Evolutionary conservation across 1,140 invertebrate genomes (phyloP), one percentile per base, ranked within the genome.

Genomic region (Lethrus apterus): DNA sequence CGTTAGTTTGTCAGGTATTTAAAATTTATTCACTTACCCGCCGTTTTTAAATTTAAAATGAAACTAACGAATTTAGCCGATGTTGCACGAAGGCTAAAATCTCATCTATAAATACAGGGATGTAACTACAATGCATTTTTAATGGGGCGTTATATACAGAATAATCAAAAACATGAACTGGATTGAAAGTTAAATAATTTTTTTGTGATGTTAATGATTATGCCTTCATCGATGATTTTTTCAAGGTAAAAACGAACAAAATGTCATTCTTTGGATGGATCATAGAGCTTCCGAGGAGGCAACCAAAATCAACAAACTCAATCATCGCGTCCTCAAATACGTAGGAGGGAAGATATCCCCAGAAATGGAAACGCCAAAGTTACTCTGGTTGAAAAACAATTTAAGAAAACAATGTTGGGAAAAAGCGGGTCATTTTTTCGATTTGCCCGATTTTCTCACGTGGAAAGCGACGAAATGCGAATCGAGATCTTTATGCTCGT

Each of bases 241-340:
- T 65, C 19, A 51, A 80, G 81, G 76, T 5, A 67, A 76, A 26
- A 61, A 77, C 59, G 71, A 82, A 33, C 83, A 86, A 65, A 94
- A 98, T 68, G 75, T 98, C 17, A 89, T 98, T 21, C 79, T 97
- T 68, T 98, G 94, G 94, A 86, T 97, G 89, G 94, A 98, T 66
- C 93, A 98, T 63, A 71, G 94, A 56, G 93, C 93, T 2, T 69
- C 77, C 13, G 64, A 76, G 32, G 86, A 97, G 73, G 87, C 92
- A 0, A 74, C 81, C 11, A 69, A 78, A 13, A 95, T 98, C 9
- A 97, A 95, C 64, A 71, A 70, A 19, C 79, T 77, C 0, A 69
- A 78, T 11, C 85, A 96, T 70, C 60, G 76, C 15, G 77, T 93
- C 7, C 71, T 98, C 0, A 75, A 84, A 50, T 90, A 85, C 70